Conservation (phyloP, 2,113 vertebrate genomes). For the Spermophilus dauricus region DNA sequence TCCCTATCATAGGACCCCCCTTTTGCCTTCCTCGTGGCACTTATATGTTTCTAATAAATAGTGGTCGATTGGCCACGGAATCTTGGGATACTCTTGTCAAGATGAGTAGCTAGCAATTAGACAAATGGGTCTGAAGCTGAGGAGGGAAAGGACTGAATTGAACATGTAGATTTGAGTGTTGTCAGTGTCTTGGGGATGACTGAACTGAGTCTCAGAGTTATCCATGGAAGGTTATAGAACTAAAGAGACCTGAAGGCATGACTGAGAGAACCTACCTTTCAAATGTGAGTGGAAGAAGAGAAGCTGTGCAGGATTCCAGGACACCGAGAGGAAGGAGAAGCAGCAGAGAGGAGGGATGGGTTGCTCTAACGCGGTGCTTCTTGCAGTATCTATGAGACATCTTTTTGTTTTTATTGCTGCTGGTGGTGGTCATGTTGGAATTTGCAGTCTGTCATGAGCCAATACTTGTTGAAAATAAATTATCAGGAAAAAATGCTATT, state of each 20-base stretch:
- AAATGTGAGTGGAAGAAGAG: not conserved
- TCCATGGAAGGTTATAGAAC: not conserved
- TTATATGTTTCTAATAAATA: constrained; percentile 10
- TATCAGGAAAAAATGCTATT: not conserved
- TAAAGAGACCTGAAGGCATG: not conserved
- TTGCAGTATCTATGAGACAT: not conserved
- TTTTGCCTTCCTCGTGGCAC: not conserved
- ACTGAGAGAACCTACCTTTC: not conserved
- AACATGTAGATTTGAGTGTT: constrained; percentile 4
- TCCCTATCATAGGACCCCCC: not conserved
- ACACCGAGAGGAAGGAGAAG: not conserved
- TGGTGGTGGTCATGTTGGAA: not conserved
- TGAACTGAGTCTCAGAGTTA: not conserved
- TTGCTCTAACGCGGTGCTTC: not conserved
- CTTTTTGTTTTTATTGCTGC: not conserved
- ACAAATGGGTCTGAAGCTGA: not conserved
- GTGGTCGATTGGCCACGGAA: not conserved
- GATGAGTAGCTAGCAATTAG: not conserved
- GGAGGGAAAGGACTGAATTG: constrained; percentile 7
- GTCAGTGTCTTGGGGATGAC: not conserved
- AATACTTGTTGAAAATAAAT: constrained; percentile 38
- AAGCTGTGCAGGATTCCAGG: not conserved
- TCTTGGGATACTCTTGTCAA: not conserved
- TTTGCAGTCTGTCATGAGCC: not conserved
- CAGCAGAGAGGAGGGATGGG: not conserved